phyloP scores from a whole-genome alignment of 2,113 vertebrate species.

The Bothrops jararaca region DNA sequence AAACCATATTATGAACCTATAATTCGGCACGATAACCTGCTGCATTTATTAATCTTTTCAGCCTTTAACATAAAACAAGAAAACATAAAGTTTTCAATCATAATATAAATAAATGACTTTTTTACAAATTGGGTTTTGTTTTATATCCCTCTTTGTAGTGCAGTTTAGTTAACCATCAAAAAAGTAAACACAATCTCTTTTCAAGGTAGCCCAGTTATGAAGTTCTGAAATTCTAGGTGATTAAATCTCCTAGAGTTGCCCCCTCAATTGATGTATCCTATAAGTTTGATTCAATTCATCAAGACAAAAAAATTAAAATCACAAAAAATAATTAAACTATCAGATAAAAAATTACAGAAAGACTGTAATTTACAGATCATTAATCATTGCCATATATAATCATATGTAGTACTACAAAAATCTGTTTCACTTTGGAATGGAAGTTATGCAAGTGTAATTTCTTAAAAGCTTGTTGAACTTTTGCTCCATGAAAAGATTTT shows the following conservation, averaged over 20 bases:
- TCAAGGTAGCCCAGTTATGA: not conserved
- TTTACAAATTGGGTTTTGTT: not conserved
- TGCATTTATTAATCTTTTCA: not conserved
- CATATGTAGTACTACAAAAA: constrained; percentile 50
- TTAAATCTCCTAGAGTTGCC: not conserved
- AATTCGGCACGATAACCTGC: not conserved
- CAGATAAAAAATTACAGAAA: constrained; percentile 36
- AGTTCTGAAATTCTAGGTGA: not conserved
- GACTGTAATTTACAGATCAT: constrained; percentile 52
- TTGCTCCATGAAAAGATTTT: constrained; percentile 17
- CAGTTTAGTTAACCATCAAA: accelerated
- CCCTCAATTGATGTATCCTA: not conserved
- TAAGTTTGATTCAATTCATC: not conserved
- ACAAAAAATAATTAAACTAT: not conserved
- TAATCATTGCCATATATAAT: constrained; percentile 50
- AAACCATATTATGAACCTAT: not conserved
- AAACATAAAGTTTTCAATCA: not conserved
- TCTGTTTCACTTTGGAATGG: constrained; percentile 60
- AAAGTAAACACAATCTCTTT: not conserved
- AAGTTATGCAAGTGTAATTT: constrained; percentile 37
- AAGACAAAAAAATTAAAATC: not conserved
- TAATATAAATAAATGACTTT: not conserved
- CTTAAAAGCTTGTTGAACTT: constrained; percentile 14
- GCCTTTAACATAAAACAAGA: not conserved
- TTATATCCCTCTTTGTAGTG: not conserved